These are phyloP conservation scores for Baccha elongata DNA, from an alignment of 2,888 invertebrate genomes.

Conservation along the genomic window DNA sequence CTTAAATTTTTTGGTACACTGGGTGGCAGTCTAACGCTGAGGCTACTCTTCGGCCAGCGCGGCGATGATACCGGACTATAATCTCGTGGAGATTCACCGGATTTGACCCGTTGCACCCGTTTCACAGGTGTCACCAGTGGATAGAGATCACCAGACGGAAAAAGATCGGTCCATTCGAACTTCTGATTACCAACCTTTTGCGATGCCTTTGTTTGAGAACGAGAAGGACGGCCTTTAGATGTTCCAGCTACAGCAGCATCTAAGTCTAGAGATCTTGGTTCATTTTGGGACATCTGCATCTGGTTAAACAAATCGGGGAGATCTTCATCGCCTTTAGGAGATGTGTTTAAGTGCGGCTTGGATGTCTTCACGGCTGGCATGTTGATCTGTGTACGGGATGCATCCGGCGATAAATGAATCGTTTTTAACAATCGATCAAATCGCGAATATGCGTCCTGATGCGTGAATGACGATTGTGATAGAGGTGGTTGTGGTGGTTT, in stretches of 20 bases:
- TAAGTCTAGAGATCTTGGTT: conserved; percentile 28
- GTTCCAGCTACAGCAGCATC: conserved; percentile 19
- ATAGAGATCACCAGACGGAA: conserved; percentile 43
- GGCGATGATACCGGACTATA: conserved; percentile 26
- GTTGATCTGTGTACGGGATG: conserved; percentile 68
- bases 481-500: conserved; percentile 29
- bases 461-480: conserved; percentile 38
- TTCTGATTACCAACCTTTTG: conserved; percentile 45
- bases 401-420: conserved; percentile 71
- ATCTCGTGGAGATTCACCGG: conserved; percentile 41
- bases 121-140: conserved; percentile 46
- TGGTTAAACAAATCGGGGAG: conserved; percentile 46
- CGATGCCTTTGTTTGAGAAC: conserved; percentile 31
- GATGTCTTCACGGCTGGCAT: conserved; percentile 31
- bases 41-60: conserved; percentile 38
- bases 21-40: neutral
- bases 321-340: conserved; percentile 14
- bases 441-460: conserved; percentile 66
- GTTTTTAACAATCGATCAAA: conserved; percentile 70
- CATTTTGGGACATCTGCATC: conserved; percentile 32
- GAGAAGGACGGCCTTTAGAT: conserved; percentile 39
- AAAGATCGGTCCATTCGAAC: conserved; percentile 61
- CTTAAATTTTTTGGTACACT: conserved; percentile 28
- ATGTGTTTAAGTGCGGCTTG: conserved; percentile 43
- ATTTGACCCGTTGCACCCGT: conserved; percentile 21